Base-by-base conservation (phyloP, 2,113 vertebrate genomes). In the Oceanodroma tethys region DNA sequence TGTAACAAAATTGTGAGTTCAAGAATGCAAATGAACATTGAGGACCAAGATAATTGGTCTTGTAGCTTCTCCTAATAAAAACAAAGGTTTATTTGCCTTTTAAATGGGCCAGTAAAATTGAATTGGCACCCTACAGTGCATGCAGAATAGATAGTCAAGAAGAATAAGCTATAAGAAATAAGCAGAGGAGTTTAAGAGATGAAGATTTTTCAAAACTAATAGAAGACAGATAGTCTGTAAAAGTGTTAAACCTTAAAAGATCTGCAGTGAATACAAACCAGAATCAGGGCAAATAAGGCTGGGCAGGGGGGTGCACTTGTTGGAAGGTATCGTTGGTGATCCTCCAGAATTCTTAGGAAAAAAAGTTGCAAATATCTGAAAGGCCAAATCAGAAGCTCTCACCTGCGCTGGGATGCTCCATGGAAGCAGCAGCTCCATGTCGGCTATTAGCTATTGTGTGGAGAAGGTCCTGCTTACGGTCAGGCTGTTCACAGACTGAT, bases 11-110 rank as follows among this genome's bases (percentile, higher is more conserved):
- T 82, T 60, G 11, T 58, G 70, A 96, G 58, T 86, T 96, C 34
- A 93, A 67, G 97, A 89, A 66, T 93, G 68, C 67, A 95, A 91
- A 92, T 90, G 48, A 53, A 25, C 38, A 52, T 59, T 53, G 32
- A 87, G 56, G 89, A 63, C 84, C 36, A 92, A 74, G 42, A 87
- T 96, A 97, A 96, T 94, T 96, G 94, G 66, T 68, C 82, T 94
- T 98, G 96, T 95, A 95, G 92, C 86, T 95, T 95, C 95, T 93
- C 48, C 72, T 96, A 97, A 86, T 78, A 90, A 94, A 98, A 98
- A 81, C 66, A 95, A 97, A 92, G 63, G 48, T 92, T 95, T 97
- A 65, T 97, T 97, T 97, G 81, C 62, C 95, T 96, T 97, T 97
- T 97, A 97, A 98, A 96, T 95, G 88, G 88, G 21, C 62, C 78